phyloP scores from a whole-genome alignment of 2,888 invertebrate genomes.

The Lycaena phlaeas region DNA sequence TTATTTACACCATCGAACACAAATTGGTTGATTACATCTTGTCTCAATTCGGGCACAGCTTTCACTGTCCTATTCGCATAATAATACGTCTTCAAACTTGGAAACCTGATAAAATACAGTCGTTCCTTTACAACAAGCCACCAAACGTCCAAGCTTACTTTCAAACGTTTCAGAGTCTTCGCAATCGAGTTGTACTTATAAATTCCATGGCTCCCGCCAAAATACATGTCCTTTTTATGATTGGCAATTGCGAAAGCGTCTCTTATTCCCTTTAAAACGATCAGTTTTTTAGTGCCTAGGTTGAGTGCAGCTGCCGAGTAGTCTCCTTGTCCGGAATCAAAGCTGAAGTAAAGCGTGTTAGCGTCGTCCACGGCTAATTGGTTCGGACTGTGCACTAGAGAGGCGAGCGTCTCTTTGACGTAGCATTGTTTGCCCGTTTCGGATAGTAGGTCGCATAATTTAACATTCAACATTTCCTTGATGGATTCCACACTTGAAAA shows the following conservation, averaged over 20 bases:
- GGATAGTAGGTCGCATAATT: conserved; percentile 32
- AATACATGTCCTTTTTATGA: conserved; percentile 40
- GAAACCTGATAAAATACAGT: conserved; percentile 51
- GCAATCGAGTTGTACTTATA: conserved; percentile 37
- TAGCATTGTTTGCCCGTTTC: conserved; percentile 37
- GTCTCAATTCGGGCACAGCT: conserved; percentile 27
- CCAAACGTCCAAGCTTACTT: conserved; percentile 50
- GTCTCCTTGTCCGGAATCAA: conserved; percentile 50
- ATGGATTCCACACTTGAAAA: neutral
- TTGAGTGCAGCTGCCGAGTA: conserved; percentile 41
- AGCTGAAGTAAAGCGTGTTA: conserved; percentile 51
- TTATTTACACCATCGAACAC: conserved; percentile 42
- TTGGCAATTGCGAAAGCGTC: conserved; percentile 52
- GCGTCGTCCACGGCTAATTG: conserved; percentile 45
- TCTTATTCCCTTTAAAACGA: conserved; percentile 46
- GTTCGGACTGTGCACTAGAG: conserved; percentile 47
- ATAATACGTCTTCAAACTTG: conserved; percentile 39
- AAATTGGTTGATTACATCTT: conserved; percentile 41
- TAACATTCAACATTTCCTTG: conserved; percentile 12
- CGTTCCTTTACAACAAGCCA: conserved; percentile 44
- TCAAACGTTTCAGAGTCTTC: conserved; percentile 34
- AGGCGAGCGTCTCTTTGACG: conserved; percentile 37
- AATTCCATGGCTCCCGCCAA: conserved; percentile 54
- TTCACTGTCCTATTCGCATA: conserved; percentile 36
- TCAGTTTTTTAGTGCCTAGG: conserved; percentile 38